These are phyloP conservation scores for Drosophila pseudoananassae DNA, from an alignment of 1,140 invertebrate genomes.

Conservation along the genomic window DNA sequence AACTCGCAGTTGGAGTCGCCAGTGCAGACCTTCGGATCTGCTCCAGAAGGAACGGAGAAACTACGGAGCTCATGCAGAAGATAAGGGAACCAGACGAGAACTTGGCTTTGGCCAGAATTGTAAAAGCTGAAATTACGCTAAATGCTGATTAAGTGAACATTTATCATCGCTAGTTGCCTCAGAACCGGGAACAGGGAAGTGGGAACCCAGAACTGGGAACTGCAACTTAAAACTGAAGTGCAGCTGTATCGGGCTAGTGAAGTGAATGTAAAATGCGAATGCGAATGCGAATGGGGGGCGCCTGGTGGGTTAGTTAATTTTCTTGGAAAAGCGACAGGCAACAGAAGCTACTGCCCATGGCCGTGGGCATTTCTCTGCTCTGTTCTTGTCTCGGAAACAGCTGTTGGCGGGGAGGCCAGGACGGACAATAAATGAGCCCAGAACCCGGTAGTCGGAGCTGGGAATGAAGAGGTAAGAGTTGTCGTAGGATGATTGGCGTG, in stretches of 20 bases:
- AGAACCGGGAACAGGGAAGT: constrained; percentile 12
- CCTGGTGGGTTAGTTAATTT: constrained; percentile 73
- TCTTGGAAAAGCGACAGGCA: constrained; percentile 71
- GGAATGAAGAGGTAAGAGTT: constrained; percentile 61
- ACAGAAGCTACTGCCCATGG: constrained; percentile 56
- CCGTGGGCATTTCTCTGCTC: constrained; percentile 14
- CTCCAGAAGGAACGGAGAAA: constrained; percentile 26
- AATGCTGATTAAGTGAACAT: constrained; percentile 84
- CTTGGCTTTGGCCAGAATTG: constrained; percentile 47
- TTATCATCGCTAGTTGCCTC: constrained; percentile 79
- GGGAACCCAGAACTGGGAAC: constrained; percentile 5
- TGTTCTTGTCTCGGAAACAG: constrained; percentile 48
- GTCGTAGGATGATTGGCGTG: constrained; percentile 5
- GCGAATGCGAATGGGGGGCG: constrained; percentile 45
- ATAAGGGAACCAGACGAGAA: constrained; percentile 28
- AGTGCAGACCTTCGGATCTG: constrained; percentile 23
- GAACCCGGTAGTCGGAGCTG: constrained; percentile 27
- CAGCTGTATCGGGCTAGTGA: constrained; percentile 64
- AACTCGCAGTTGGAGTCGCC: constrained; percentile 57
- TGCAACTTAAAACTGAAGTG: constrained; percentile 9
- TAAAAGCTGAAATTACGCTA: constrained; percentile 83
- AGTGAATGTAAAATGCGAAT: constrained; percentile 21
- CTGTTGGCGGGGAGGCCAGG: constrained; percentile 35
- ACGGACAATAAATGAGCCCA: constrained; percentile 37
- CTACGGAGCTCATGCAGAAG: constrained; percentile 12